These are phyloP conservation scores for Crotalus viridis DNA, from an alignment of 2,113 vertebrate species.

Conservation along the genomic window DNA sequence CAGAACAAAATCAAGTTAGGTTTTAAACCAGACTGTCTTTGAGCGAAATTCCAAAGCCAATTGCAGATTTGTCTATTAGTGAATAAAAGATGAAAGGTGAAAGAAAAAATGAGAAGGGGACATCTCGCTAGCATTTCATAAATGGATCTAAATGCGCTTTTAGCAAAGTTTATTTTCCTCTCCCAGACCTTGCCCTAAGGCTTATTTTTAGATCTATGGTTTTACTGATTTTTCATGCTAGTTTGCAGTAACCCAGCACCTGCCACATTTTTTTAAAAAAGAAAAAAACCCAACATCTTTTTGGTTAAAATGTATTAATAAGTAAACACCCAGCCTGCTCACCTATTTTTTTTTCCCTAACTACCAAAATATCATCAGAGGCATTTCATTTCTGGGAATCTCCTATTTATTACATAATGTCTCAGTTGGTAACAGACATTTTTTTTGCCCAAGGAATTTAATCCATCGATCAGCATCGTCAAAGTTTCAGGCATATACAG, in stretches of 20 bases:
- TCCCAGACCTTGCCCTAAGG: slow-evolving; percentile 52
- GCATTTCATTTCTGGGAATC: not conserved
- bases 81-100: not conserved
- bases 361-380: not conserved
- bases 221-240: not conserved
- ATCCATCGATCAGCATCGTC: slow-evolving; percentile 80
- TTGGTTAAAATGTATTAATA: not conserved
- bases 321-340: not conserved
- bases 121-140: slow-evolving; percentile 54
- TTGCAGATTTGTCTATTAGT: not conserved
- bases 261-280: not conserved
- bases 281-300: not conserved
- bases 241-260: slow-evolving; percentile 39
- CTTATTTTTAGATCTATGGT: not conserved
- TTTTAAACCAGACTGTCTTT: not conserved
- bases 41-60: not conserved
- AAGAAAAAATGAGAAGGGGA: slow-evolving; percentile 21
- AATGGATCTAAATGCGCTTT: slow-evolving; percentile 56
- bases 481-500: slow-evolving; percentile 69
- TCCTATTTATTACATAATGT: slow-evolving; percentile 2
- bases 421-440: slow-evolving; percentile 50
- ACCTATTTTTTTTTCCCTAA: not conserved
- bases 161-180: slow-evolving; percentile 54
- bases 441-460: slow-evolving; percentile 68
- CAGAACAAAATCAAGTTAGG: not conserved